Conservation (phyloP, 1,140 invertebrate genomes). For the Drosophila pandora region DNA sequence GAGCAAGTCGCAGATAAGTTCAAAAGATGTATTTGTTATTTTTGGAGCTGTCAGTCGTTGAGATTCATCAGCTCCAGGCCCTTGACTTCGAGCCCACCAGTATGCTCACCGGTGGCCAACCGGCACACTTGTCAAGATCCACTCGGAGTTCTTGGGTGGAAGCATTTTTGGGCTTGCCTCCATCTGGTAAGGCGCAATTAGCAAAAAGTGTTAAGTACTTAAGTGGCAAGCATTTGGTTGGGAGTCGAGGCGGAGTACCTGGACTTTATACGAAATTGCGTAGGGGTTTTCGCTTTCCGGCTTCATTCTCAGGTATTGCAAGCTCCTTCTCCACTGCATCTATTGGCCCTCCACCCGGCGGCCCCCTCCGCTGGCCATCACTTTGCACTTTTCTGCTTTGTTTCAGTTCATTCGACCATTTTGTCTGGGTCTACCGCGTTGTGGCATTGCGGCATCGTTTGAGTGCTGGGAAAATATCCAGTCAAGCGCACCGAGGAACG, state of each 20-base stretch:
- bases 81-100: slow-evolving; percentile 11
- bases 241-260: slow-evolving; percentile 47
- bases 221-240: slow-evolving; percentile 55
- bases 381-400: slow-evolving; percentile 81
- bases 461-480: slow-evolving; percentile 81
- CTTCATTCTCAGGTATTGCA: slow-evolving; percentile 34
- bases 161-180: slow-evolving; percentile 60
- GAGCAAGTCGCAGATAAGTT: slow-evolving; percentile 15
- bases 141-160: slow-evolving; percentile 26
- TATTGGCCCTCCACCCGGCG: not conserved
- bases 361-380: slow-evolving; percentile 19
- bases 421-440: slow-evolving; percentile 52
- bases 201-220: slow-evolving; percentile 82
- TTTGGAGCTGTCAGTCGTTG: slow-evolving; percentile 47
- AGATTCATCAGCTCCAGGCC: slow-evolving; percentile 44
- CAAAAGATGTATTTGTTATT: slow-evolving; percentile 28
- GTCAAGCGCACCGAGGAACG: slow-evolving; percentile 73
- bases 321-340: not conserved
- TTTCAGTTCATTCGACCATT: slow-evolving; percentile 80
- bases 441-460: slow-evolving; percentile 60
- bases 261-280: slow-evolving; percentile 56
- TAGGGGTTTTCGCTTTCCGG: slow-evolving; percentile 72
- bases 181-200: slow-evolving; percentile 63
- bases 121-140: slow-evolving; percentile 61
- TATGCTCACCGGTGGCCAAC: slow-evolving; percentile 52